Evolutionary conservation across 2,113 vertebrate genomes (phyloP).

Genomic region (Perca fluviatilis): DNA sequence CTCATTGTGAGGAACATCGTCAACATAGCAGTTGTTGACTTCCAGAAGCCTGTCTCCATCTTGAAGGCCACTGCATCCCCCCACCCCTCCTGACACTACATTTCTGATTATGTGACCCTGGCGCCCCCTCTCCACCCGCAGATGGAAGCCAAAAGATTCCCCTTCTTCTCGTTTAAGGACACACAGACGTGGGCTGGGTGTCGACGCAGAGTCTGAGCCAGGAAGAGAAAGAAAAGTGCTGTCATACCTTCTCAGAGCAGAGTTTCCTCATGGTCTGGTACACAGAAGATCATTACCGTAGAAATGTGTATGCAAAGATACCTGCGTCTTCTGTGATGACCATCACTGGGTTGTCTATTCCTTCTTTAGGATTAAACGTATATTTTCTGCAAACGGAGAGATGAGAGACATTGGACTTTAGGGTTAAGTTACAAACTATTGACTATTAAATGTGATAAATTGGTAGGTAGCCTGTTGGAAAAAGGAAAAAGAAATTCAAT

Average conservation of each 20-base stretch:
- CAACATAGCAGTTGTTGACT: conserved; percentile 87
- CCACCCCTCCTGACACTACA: conserved; percentile 82
- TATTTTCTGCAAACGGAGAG: conserved; percentile 86
- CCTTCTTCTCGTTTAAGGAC: conserved; percentile 84
- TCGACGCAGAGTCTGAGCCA: conserved; percentile 35
- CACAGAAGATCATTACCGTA: too few relatives aligned
- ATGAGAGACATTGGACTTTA: background rate
- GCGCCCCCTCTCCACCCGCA: conserved; percentile 79
- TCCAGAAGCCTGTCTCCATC: conserved; percentile 91
- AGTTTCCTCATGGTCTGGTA: background rate
- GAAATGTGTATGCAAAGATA: conserved; percentile 45
- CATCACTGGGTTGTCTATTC: conserved; percentile 95
- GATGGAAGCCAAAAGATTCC: conserved; percentile 87
- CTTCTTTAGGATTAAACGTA: conserved; percentile 92
- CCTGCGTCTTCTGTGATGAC: conserved; percentile 89
- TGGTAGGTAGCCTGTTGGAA: background rate
- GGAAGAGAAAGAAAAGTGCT: conserved; percentile 4
- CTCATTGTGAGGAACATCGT: conserved; percentile 81
- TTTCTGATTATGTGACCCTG: conserved; percentile 86
- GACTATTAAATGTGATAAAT: too few relatives aligned
- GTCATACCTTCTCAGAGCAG: background rate
- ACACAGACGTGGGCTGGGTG: conserved; percentile 84
- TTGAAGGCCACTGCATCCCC: conserved; percentile 86
- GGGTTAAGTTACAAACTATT: background rate
- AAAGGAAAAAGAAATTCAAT: background rate